Evolutionary conservation across 2,888 invertebrate genomes (phyloP), one percentile per base, ranked within the genome.

Genomic region (Charanyca ferruginea): DNA sequence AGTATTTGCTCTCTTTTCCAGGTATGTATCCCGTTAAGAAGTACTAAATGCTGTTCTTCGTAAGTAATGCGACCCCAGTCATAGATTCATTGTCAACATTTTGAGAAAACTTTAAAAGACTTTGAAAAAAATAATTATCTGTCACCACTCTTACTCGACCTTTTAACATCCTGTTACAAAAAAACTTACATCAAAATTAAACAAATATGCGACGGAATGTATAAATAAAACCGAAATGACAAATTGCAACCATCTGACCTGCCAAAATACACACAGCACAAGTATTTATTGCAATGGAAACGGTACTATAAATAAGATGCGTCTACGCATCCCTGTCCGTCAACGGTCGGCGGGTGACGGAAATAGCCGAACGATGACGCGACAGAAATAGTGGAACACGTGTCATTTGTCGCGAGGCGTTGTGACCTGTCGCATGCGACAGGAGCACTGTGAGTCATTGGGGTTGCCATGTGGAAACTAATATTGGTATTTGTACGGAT

Each of bases 301-400:
- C 69, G 57, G 38, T 75, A 41, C 73, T 64, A 66, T n/a, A 76
- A 81, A 79, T 79, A 72, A 60, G 57, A 49, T 74, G 75, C 81
- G 79, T 68, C 55, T 81, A 71, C 71, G 71, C 81, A 70, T 62
- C 58, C 35, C 62, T 66, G 81, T 83, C 80, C 72, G 80, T 82
- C 83, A 77, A 58, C 81, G 66, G 59, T 55, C 71, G 75, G 47
- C 55, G 53, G 38, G 71, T 59, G 80, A 77, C 79, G 60, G 47
- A 79, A 83, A 85, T 85, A 85, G 74, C 61, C 78, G 73, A 62
- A 63, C 64, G 69, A 66, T 83, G 83, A 83, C 61, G 79, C 66
- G 81, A 48, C 79, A 58, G 61, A 64, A 83, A 82, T 82, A 82
- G 67, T 51, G 5, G 42, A 47, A 55, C 73, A 66, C 71, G 72